Evolutionary conservation across 1,140 invertebrate genomes (phyloP).

Genomic region (Eciton burchellii): DNA sequence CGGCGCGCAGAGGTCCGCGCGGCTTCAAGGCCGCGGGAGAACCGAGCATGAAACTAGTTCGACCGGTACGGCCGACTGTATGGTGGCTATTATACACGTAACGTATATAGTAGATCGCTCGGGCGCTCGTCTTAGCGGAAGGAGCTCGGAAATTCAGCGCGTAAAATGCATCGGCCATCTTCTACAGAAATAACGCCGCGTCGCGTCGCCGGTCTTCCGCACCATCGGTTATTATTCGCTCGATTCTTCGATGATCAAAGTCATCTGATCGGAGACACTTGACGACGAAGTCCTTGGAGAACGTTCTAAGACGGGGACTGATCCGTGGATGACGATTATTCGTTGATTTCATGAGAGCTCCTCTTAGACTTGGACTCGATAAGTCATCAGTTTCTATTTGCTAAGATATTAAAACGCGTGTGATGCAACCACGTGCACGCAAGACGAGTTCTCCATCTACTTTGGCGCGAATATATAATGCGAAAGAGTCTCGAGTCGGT

Average conservation of each 20-base stretch:
- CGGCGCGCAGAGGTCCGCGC: constrained; percentile 56
- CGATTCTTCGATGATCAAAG: not conserved
- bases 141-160: constrained; percentile 55
- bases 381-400: no score
- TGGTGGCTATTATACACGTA: constrained; percentile 66
- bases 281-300: no score
- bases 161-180: constrained; percentile 61
- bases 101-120: constrained; percentile 65
- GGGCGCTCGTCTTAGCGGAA: constrained; percentile 69
- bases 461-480: no score
- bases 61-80: constrained; percentile 74
- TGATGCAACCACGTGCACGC: no score
- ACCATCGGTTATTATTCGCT: not conserved
- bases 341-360: not conserved
- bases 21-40: constrained; percentile 77
- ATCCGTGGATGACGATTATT: not conserved
- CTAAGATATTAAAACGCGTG: no score
- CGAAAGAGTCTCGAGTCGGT: no score
- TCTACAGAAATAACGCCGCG: constrained; percentile 23
- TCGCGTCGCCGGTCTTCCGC: not conserved
- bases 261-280: not conserved
- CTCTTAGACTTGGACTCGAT: no score
- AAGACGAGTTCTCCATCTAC: no score
- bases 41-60: constrained; percentile 79
- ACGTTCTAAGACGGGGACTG: no score